Conservation (phyloP, 2,113 vertebrate genomes). For the Coregonus clupeaformis region DNA sequence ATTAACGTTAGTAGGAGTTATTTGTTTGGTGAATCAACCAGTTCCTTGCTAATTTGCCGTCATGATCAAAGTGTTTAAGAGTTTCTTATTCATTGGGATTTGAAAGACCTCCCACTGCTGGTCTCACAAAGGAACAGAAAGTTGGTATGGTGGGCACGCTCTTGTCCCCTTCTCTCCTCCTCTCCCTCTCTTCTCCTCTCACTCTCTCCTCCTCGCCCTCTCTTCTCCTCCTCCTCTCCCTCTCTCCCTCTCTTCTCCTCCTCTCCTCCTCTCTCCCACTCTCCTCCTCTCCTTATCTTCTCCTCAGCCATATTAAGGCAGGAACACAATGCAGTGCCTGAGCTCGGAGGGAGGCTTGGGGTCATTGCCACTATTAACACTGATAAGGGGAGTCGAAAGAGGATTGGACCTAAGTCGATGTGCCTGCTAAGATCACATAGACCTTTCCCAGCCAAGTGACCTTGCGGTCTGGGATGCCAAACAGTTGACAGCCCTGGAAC, state of each 20-base stretch:
- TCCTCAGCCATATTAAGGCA: slow-evolving; percentile 4
- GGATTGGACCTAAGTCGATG: slow-evolving; percentile 22
- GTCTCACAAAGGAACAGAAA: slow-evolving; percentile 58
- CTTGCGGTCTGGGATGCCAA: slow-evolving; percentile 23
- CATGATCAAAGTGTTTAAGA: neutral
- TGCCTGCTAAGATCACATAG: slow-evolving; percentile 7
- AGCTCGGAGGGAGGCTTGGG: slow-evolving; percentile 12
- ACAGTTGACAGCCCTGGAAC: neutral
- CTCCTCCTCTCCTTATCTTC: neutral
- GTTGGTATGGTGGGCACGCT: slow-evolving; percentile 4
- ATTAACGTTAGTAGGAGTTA: slow-evolving; percentile 59
- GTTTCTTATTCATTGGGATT: slow-evolving; percentile 20
- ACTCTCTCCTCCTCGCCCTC: slow-evolving; percentile 2
- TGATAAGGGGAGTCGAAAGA: neutral
- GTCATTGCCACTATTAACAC: neutral
- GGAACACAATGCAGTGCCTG: neutral
- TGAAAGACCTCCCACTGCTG: slow-evolving; percentile 52
- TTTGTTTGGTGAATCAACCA: slow-evolving; percentile 34
- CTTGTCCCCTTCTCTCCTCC: neutral
- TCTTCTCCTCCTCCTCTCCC: slow-evolving; percentile 11
- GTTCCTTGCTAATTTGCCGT: slow-evolving; percentile 38
- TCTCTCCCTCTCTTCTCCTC: slow-evolving; percentile 16
- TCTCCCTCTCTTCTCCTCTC: neutral
- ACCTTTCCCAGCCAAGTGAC: slow-evolving; percentile 26
- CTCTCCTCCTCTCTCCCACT: too few species aligned